Percentiles rank a stretch among this genome's conserved stretches.
phyloP scores from a whole-genome alignment of 2,888 invertebrate genomes.

The Drosophila mimetica region DNA sequence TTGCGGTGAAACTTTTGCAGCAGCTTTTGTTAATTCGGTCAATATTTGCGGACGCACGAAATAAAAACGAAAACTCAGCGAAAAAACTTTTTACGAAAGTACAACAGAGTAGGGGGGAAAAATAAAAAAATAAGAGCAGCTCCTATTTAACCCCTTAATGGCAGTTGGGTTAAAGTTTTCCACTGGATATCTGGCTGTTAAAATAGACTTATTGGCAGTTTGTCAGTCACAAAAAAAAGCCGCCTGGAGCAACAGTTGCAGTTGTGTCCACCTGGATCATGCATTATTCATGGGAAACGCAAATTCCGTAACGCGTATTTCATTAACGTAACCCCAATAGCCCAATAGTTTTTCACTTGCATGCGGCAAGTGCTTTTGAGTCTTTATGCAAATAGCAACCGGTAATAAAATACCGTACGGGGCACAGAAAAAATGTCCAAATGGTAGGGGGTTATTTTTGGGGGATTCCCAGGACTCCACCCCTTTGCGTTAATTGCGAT shows the following conservation, averaged over 20 bases:
- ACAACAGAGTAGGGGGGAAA: conserved; percentile 26
- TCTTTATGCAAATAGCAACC: conserved; percentile 29
- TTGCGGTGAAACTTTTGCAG: conserved; percentile 64
- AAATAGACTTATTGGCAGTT: conserved; percentile 56
- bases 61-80: conserved; percentile 80
- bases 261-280: conserved; percentile 34
- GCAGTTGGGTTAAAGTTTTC: conserved; percentile 61
- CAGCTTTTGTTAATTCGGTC: conserved; percentile 81
- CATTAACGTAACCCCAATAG: conserved; percentile 25
- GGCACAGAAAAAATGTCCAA: conserved; percentile 14
- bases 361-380: conserved; percentile 29
- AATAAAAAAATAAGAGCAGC: conserved; percentile 50
- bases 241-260: conserved; percentile 60
- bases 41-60: conserved; percentile 81
- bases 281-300: conserved; percentile 42
- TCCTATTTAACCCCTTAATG: conserved; percentile 80
- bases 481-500: conserved; percentile 57
- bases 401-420: conserved; percentile 19
- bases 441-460: conserved; percentile 10
- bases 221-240: conserved; percentile 25
- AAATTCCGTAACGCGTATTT: conserved; percentile 46
- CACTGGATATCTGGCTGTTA: conserved; percentile 2
- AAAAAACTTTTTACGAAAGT: conserved; percentile 64
- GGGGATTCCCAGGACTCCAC: not conserved
- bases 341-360: conserved; percentile 21